phyloP scores from a whole-genome alignment of 1,140 invertebrate species.

The Globodera ellingtonae region DNA sequence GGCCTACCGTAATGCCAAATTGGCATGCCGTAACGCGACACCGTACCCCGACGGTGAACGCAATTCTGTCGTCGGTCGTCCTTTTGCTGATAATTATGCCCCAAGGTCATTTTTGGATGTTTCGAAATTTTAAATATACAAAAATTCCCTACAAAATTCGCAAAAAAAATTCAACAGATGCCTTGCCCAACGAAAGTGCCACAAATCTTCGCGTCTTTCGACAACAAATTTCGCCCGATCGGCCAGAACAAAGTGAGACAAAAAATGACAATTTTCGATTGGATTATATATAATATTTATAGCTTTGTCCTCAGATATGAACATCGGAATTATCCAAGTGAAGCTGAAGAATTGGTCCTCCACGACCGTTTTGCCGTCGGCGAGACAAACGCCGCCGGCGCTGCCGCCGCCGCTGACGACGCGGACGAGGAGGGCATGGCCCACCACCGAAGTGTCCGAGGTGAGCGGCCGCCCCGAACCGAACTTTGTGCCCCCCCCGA shows the following conservation, averaged over 20 bases:
- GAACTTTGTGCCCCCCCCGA: no score
- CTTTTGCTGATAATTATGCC: not conserved
- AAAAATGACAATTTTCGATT: conserved; percentile 9
- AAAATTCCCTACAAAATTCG: no score
- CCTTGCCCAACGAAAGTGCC: not conserved
- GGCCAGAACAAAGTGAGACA: not conserved
- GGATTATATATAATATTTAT: not conserved
- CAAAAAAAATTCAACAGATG: not conserved
- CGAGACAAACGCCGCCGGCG: not conserved
- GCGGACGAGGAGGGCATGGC: conserved; percentile 10
- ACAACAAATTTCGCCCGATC: conserved; percentile 3
- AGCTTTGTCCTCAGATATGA: not conserved
- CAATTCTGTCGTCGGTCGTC: not conserved
- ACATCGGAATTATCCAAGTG: conserved; percentile 30
- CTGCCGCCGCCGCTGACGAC: not conserved
- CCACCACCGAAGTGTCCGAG: not conserved
- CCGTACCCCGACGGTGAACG: not conserved
- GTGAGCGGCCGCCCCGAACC: not conserved
- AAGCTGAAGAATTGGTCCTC: conserved; percentile 27
- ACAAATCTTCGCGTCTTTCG: conserved; percentile 5
- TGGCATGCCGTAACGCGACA: not conserved
- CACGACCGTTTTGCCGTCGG: conserved; percentile 4
- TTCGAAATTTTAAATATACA: no score
- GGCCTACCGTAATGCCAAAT: not conserved
- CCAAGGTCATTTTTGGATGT: not conserved